These are phyloP conservation scores for Tinamus guttatus DNA, from an alignment of 2,113 vertebrate species.

Conservation along the genomic window DNA sequence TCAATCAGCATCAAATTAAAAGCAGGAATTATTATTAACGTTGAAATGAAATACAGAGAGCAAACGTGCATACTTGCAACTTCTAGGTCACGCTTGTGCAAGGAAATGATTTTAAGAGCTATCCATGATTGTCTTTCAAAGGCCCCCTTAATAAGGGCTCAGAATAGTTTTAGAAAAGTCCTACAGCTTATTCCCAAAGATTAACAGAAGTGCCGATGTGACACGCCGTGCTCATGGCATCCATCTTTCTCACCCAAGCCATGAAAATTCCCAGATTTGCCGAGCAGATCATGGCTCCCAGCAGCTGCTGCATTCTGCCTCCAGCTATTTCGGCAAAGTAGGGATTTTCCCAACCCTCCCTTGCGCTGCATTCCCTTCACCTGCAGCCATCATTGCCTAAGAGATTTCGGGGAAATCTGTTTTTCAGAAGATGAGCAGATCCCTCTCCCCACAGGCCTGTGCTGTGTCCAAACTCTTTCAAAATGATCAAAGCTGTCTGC, in stretches of 20 bases:
- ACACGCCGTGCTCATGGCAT: rapidly evolving
- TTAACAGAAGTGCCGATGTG: not conserved
- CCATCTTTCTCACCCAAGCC: not conserved
- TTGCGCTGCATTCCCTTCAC: not conserved
- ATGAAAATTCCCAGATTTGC: not conserved
- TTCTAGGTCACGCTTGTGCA: constrained; percentile 59
- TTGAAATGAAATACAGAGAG: constrained; percentile 68
- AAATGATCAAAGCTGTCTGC: too few relatives aligned
- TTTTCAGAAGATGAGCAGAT: not conserved
- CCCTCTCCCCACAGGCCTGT: not conserved
- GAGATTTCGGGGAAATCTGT: constrained; percentile 1
- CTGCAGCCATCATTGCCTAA: rapidly evolving
- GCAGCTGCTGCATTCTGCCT: not conserved
- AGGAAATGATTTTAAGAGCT: constrained; percentile 68
- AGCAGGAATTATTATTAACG: constrained; percentile 64
- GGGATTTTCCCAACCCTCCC: rapidly evolving
- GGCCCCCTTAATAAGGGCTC: not conserved
- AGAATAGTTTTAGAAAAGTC: not conserved
- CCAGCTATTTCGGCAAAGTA: rapidly evolving
- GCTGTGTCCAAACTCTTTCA: too few relatives aligned
- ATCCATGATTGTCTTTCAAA: constrained; percentile 12
- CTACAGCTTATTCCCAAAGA: not conserved
- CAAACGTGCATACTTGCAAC: constrained; percentile 47
- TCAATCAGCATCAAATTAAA: constrained; percentile 73
- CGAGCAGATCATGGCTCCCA: not conserved